A percentile compares a stretch with the other conserved stretches of the same genome.
Evolutionary conservation across 2,113 vertebrate species (phyloP).

Genomic region (Nansenia antarctica): DNA sequence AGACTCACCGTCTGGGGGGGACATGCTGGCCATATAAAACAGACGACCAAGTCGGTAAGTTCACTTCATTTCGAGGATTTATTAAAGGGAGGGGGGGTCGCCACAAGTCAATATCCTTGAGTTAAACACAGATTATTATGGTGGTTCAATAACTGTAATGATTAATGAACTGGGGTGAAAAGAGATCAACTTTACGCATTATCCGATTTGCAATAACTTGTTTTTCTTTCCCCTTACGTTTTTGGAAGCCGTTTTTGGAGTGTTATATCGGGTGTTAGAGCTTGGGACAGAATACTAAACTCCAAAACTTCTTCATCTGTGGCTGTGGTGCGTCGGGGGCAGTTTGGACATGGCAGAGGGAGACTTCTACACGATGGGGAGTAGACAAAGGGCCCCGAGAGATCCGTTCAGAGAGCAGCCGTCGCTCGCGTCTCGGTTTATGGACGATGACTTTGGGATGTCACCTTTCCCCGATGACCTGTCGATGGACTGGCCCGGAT

Average conservation of each 20-base stretch:
- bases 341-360: slow-evolving; percentile 86
- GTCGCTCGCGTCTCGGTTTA: slow-evolving; percentile 82
- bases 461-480: slow-evolving; percentile 88
- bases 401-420: slow-evolving; percentile 89
- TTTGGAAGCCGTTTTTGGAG: background rate
- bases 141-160: slow-evolving; percentile 35
- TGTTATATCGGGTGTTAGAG: background rate
- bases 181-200: slow-evolving; percentile 2
- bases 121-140: background rate
- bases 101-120: background rate
- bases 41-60: slow-evolving; percentile 10
- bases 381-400: slow-evolving; percentile 79
- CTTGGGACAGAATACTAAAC: background rate
- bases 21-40: slow-evolving; percentile 58
- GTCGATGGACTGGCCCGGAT: slow-evolving; percentile 90
- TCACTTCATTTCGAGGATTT: background rate
- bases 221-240: background rate
- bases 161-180: no score
- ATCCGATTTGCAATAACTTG: background rate
- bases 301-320: background rate
- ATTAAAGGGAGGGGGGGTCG: background rate
- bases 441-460: slow-evolving; percentile 95
- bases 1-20: slow-evolving; percentile 19
- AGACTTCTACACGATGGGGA: slow-evolving; percentile 80
- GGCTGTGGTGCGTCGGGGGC: background rate